Evolutionary conservation across 2,888 invertebrate genomes (phyloP).

Genomic region (Emesis castigata): DNA sequence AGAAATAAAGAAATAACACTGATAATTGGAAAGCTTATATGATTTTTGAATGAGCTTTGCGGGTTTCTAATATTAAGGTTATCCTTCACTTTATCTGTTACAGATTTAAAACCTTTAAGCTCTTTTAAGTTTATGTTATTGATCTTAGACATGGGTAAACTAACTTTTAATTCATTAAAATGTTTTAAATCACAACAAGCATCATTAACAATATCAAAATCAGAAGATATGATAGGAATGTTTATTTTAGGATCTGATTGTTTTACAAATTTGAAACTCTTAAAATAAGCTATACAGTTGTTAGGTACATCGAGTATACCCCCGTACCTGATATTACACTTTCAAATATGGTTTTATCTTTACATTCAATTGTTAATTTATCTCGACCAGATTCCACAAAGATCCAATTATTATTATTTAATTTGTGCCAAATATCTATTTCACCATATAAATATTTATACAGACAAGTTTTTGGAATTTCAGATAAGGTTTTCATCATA

Average conservation of each 20-base stretch:
- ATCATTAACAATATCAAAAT: not conserved
- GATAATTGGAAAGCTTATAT: not conserved
- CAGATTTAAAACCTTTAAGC: not conserved
- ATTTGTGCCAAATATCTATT: conserved; percentile 47
- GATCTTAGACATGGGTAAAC: not conserved
- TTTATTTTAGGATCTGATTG: not conserved
- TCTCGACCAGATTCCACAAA: conserved; percentile 42
- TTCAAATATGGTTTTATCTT: not conserved
- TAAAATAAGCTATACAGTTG: conserved; percentile 4
- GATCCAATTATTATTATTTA: conserved; percentile 47
- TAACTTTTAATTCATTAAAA: not conserved
- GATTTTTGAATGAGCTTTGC: not conserved
- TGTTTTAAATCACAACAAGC: not conserved
- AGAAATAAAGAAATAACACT: not conserved
- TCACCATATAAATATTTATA: not conserved
- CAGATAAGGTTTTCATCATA: not conserved
- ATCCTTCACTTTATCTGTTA: not conserved
- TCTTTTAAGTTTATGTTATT: not conserved
- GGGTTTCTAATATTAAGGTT: not conserved
- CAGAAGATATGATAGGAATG: not conserved
- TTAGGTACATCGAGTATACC: not conserved
- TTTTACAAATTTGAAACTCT: not conserved
- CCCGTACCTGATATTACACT: not conserved
- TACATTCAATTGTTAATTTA: conserved; percentile 36
- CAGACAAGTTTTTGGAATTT: not conserved